phyloP scores from a whole-genome alignment of 2,797 vertebrate genomes.

The Rhynchotus rufescens region DNA sequence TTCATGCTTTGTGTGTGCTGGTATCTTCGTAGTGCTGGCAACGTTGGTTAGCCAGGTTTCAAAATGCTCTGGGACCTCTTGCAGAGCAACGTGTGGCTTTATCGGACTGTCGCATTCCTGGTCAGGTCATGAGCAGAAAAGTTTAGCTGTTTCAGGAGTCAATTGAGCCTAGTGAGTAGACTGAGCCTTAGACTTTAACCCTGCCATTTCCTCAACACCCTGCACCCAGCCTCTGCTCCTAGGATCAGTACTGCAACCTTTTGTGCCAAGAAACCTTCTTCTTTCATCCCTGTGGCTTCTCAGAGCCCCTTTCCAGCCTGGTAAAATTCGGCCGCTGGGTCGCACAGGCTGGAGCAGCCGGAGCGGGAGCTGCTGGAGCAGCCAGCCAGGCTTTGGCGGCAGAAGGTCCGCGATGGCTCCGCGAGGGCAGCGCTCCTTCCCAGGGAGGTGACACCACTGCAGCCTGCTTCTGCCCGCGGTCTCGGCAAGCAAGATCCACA shows the following conservation, averaged over 20 bases:
- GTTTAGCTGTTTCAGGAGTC: no score
- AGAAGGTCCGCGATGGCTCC: background rate
- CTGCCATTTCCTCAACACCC: background rate
- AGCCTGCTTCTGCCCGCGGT: background rate
- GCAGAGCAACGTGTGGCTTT: rapidly evolving
- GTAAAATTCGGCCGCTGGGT: background rate
- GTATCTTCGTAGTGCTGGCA: rapidly evolving
- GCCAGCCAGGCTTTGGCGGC: background rate
- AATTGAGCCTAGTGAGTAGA: background rate
- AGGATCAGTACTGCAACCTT: background rate
- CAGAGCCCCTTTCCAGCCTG: background rate
- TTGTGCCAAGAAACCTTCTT: background rate
- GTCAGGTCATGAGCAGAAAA: background rate
- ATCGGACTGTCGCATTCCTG: background rate
- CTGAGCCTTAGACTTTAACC: background rate
- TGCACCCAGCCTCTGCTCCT: no score
- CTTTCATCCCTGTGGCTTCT: background rate
- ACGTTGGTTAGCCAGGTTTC: background rate
- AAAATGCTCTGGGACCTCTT: rapidly evolving
- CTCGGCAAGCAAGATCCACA: background rate
- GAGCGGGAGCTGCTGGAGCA: no score
- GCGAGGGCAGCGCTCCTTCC: background rate
- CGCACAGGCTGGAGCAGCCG: background rate
- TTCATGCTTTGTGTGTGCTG: background rate
- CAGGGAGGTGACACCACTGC: background rate